These are phyloP conservation scores for Myzus persicae DNA, from an alignment of 1,140 invertebrate genomes.

Conservation along the genomic window DNA sequence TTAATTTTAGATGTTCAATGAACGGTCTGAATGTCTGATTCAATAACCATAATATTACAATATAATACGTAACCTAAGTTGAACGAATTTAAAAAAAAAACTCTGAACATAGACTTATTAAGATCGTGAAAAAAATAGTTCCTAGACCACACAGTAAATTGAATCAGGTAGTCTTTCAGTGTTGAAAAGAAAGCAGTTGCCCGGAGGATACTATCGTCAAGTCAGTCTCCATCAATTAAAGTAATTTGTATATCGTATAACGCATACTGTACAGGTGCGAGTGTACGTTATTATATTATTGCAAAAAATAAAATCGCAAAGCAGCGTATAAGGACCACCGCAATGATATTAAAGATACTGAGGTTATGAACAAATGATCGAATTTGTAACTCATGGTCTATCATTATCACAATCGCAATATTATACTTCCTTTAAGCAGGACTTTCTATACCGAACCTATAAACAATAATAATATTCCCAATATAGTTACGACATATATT, in stretches of 20 bases:
- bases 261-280: background rate
- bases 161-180: background rate
- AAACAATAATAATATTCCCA: conserved; percentile 16
- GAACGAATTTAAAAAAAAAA: background rate
- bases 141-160: background rate
- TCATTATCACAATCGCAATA: conserved; percentile 41
- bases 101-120: background rate
- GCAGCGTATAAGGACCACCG: background rate
- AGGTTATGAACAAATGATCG: conserved; percentile 17
- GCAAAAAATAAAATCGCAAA: conserved; percentile 52
- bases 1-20: background rate
- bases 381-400: conserved; percentile 27
- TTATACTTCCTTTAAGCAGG: conserved; percentile 17
- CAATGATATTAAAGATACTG: background rate
- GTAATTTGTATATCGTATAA: conserved; percentile 10
- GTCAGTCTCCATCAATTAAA: conserved; percentile 1
- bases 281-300: conserved; percentile 27
- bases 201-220: conserved; percentile 21
- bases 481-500: conserved; percentile 36
- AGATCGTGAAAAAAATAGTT: background rate
- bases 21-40: background rate
- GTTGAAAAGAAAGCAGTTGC: conserved; percentile 30
- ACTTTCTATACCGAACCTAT: conserved; percentile 30
- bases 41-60: background rate
- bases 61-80: background rate